phyloP scores from a whole-genome alignment of 2,113 vertebrate species.

The Prinia subflava region DNA sequence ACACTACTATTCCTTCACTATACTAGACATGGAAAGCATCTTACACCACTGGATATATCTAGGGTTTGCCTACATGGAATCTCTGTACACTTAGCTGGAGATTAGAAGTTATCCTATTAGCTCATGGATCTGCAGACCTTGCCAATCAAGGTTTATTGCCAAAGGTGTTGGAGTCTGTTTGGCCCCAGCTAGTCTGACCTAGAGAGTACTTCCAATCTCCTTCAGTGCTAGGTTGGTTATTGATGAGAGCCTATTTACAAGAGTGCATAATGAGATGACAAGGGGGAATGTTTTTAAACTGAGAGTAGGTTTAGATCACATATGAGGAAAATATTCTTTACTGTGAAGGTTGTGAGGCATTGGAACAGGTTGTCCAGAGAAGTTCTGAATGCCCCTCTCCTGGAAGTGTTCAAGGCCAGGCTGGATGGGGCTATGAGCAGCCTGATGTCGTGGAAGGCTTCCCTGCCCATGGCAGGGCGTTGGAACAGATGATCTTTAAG shows the following conservation, averaged over 20 bases:
- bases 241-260: background rate
- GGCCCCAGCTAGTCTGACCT: background rate
- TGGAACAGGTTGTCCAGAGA: background rate
- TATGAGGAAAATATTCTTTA: background rate
- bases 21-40: background rate
- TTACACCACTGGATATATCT: background rate
- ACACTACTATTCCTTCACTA: background rate
- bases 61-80: background rate
- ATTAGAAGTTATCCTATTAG: background rate
- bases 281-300: background rate
- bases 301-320: background rate
- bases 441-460: background rate
- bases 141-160: background rate
- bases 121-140: background rate
- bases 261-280: background rate
- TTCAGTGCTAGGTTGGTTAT: background rate
- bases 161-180: background rate
- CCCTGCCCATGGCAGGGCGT: background rate
- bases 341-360: background rate
- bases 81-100: background rate
- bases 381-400: background rate
- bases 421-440: background rate
- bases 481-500: background rate
- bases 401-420: background rate
- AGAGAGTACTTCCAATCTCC: background rate